A percentile compares a stretch with the other conserved stretches of the same genome.
Evolutionary conservation across 2,797 vertebrate genomes (phyloP).

Genomic region (Alca torda): DNA sequence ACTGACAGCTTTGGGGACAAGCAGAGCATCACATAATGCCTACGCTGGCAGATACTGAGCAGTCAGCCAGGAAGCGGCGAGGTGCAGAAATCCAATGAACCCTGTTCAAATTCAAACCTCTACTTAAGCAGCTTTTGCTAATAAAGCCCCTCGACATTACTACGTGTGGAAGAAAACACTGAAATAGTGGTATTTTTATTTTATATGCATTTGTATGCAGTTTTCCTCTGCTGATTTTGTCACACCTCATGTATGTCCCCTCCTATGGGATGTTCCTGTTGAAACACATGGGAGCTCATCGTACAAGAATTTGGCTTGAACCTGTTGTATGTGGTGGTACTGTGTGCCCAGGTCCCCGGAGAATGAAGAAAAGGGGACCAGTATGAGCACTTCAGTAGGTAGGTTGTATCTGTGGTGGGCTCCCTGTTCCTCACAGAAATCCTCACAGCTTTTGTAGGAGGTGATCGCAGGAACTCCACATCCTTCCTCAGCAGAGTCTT

Average conservation of each 20-base stretch:
- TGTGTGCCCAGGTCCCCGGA: neutral
- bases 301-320: neutral
- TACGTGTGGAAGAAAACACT: fast-evolving
- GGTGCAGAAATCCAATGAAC: neutral
- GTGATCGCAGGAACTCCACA: neutral
- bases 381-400: neutral
- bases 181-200: neutral
- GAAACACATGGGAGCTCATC: neutral
- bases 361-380: neutral
- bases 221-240: neutral
- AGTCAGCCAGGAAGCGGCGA: neutral
- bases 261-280: neutral
- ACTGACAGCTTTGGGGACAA: constrained; percentile 14
- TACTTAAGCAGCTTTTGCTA: neutral
- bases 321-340: neutral
- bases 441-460: neutral
- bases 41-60: neutral
- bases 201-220: neutral
- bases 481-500: neutral
- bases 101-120: neutral
- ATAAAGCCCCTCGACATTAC: neutral
- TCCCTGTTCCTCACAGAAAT: neutral
- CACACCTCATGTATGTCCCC: neutral
- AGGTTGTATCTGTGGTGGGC: neutral
- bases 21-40: neutral